These are phyloP conservation scores for Carassius auratus DNA, from an alignment of 2,113 vertebrate genomes.

Conservation along the genomic window DNA sequence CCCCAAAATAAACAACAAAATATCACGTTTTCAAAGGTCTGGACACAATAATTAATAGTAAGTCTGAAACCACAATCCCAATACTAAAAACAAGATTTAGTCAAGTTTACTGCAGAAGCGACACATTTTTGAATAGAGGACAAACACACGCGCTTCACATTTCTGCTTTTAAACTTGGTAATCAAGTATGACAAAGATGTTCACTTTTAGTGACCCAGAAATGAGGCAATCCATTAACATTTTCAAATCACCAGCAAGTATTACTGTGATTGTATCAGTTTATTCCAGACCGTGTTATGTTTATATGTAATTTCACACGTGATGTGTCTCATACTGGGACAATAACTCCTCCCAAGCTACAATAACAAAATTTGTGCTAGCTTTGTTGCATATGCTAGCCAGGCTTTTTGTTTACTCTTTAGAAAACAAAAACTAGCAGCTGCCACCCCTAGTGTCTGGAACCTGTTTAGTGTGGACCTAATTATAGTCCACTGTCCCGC, in stretches of 20 bases:
- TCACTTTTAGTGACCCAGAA: neutral
- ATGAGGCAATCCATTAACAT: neutral
- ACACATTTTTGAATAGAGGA: too few species aligned
- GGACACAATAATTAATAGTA: neutral
- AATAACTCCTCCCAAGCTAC: neutral
- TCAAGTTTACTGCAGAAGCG: neutral
- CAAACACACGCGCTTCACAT: neutral
- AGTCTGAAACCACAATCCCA: neutral
- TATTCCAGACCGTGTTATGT: neutral
- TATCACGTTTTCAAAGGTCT: neutral
- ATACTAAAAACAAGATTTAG: neutral
- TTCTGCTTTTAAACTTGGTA: neutral
- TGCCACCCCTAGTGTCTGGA: constrained; percentile 59
- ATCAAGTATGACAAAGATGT: neutral
- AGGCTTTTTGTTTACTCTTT: constrained; percentile 63
- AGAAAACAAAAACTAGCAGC: constrained; percentile 54
- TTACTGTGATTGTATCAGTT: neutral
- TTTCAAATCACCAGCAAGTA: neutral
- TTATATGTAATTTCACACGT: neutral
- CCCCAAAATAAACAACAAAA: neutral
- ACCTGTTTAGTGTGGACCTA: constrained; percentile 54
- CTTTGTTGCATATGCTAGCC: constrained; percentile 45
- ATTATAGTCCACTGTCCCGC: constrained; percentile 51
- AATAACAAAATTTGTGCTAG: constrained; percentile 22
- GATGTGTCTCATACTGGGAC: neutral